Evolutionary conservation across 2,797 vertebrate species (phyloP), one percentile per base, ranked within the genome.

Genomic region (Gymnocypris eckloni): DNA sequence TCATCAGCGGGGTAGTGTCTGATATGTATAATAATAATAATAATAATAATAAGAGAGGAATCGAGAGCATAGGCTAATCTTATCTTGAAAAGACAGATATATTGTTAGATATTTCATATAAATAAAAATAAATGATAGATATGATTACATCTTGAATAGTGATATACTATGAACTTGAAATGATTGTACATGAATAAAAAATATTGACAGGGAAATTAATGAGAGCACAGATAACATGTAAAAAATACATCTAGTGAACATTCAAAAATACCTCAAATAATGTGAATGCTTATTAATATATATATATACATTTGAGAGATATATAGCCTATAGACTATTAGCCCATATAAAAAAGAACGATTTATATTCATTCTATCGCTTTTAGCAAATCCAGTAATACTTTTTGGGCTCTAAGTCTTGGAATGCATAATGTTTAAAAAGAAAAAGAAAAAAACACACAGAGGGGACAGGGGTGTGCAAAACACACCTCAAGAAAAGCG

Each of bases 401-500:
- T 41, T 48, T 66, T 54, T 43, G 33, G 43, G n/a, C 33, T 77
- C 39, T 22, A 59, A 87, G 56, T 76, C 82, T 73, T 48, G 82
- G 86, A 90, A 12, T 87, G 86, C 86, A 91, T 91, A 89, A 83
- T 87, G 85, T 83, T n/a, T 28, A 59, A 71, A 85, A 79, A 56
- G n/a, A 59, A 59, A 56, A 83, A 8, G 5, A 6, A 33, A 4
- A 1, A 90, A 52, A 18, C 3, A 88, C 25, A 76, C 78, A 85
- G 91, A 91, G 83, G 83, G 71, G 85, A 93, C 94, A 90, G 77
- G 71, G 69, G 50, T 80, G 88, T 87, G 89, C 93, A 87, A 93
- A 92, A 94, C 92, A 93, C 92, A 94, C 92, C 94, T 95, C 93
- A 93, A 94, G 94, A 94, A 94, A 94, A 91, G 86, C 90, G 92